Conservation (phyloP, 2,113 vertebrate species). For the Urocitellus parryii region DNA sequence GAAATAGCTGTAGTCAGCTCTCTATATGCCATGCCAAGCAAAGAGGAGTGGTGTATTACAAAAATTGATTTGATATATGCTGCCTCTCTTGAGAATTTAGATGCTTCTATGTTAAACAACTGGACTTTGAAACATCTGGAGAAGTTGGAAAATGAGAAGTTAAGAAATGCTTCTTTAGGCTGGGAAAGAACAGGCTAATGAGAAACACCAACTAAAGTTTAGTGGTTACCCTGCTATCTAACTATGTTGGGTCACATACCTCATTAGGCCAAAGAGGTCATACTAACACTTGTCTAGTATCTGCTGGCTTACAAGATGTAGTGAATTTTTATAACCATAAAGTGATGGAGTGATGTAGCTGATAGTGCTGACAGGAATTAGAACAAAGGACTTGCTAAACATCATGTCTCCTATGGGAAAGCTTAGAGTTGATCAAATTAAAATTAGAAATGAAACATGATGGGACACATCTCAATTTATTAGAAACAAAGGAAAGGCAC, state of each 20-base stretch:
- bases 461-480: background rate
- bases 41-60: background rate
- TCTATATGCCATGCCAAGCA: background rate
- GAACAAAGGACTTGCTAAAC: conserved; percentile 8
- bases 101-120: background rate
- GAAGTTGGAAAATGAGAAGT: background rate
- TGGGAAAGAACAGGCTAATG: background rate
- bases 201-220: background rate
- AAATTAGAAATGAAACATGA: conserved; percentile 40
- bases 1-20: background rate
- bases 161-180: conserved; percentile 10
- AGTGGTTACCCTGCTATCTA: background rate
- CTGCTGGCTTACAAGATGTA: background rate
- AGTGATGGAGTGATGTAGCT: background rate
- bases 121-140: conserved; percentile 16
- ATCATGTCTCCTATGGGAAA: background rate
- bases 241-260: background rate
- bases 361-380: background rate
- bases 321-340: background rate
- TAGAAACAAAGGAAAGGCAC: conserved; percentile 2
- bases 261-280: background rate
- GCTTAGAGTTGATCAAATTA: background rate
- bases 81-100: background rate
- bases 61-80: background rate
- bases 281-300: background rate